Evolutionary conservation across 1,140 invertebrate genomes (phyloP), one percentile per base, ranked within the genome.

Genomic region (Muscidifurax raptorellus): DNA sequence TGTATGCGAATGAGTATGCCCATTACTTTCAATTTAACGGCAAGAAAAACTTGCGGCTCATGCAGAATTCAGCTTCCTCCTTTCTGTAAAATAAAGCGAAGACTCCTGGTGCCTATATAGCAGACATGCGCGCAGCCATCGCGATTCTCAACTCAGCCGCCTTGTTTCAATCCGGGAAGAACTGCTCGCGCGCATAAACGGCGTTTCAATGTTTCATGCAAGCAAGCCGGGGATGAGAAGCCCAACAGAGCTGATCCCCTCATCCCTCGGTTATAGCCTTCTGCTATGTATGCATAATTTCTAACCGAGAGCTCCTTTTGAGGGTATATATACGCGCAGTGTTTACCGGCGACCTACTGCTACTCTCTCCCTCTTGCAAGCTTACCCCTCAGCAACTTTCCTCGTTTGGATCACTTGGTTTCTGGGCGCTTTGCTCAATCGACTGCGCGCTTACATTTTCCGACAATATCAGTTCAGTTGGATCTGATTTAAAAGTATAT

Each of bases 131-230:
- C 36, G 36, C 7, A 40, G 52, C 18, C 18, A 22, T 18, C 18
- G 1, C 18, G 22, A 59, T n/a, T 59, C 52, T 59, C 52, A 22
- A 59, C 18, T 59, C 22, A n/a, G 22, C 12, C 12, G 47, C 28
- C 52, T 59, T 18, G 71, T 82, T 82, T 82, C 81, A 82, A 82
- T 82, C 69, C 52, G 36, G 2, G 36, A 76, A 74, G 44, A 76
- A 76, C n/a, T 28, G 15, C 25, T 18, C 67, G 25, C 52, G 71
- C 81, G 32, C 71, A 64, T 71, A 77, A 83, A 64, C 75, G 75
- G 36, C 27, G 36, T 32, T 78, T 77, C 66, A 83, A 83, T 83
- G 77, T 83, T 83, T 78, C 44, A 78, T 83, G 59, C 75, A 25
- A 77, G 59, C 77, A 10, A 10, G 52, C 30, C 27, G 71, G 25